Conservation (phyloP, 2,113 vertebrate genomes). For the Melanostigma gelatinosum region DNA sequence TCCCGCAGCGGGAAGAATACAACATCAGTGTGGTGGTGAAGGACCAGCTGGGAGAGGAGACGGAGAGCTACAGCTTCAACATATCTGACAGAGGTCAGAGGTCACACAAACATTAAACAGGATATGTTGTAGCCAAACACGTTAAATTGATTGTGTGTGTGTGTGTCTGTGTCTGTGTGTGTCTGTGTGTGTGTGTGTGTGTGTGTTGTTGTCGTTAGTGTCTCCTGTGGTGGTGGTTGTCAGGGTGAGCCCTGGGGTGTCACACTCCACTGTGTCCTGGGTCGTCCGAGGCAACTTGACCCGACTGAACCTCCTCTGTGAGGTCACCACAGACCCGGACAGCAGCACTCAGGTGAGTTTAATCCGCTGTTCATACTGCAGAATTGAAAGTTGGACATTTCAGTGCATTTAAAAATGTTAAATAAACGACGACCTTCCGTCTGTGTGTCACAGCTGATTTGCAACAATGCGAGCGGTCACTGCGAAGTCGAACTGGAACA, state of each 20-base stretch:
- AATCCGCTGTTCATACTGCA: background rate
- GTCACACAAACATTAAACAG: background rate
- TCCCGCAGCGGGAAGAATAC: conserved; percentile 61
- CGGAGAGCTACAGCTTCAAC: conserved; percentile 65
- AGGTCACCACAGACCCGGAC: conserved; percentile 39
- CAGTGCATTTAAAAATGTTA: background rate
- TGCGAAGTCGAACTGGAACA: conserved; percentile 43
- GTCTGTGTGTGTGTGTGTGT: background rate
- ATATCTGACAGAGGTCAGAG: conserved; percentile 72
- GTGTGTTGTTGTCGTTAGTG: conserved; percentile 54
- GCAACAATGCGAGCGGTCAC: background rate
- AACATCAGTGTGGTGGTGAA: conserved; percentile 63
- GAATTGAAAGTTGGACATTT: background rate
- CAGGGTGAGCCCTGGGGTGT: conserved; percentile 30
- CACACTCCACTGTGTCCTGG: conserved; percentile 57
- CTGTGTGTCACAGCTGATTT: conserved; percentile 41
- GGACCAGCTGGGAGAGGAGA: conserved; percentile 67
- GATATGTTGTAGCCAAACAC: background rate
- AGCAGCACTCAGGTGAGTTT: conserved; percentile 24
- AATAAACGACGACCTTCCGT: background rate
- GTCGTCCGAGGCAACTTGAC: conserved; percentile 49
- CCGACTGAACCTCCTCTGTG: conserved; percentile 55
- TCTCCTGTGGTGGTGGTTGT: conserved; percentile 50
- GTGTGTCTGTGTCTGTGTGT: background rate
- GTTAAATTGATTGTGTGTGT: background rate